Conservation (phyloP, 2,797 vertebrate genomes). For the Danio tinwini region DNA sequence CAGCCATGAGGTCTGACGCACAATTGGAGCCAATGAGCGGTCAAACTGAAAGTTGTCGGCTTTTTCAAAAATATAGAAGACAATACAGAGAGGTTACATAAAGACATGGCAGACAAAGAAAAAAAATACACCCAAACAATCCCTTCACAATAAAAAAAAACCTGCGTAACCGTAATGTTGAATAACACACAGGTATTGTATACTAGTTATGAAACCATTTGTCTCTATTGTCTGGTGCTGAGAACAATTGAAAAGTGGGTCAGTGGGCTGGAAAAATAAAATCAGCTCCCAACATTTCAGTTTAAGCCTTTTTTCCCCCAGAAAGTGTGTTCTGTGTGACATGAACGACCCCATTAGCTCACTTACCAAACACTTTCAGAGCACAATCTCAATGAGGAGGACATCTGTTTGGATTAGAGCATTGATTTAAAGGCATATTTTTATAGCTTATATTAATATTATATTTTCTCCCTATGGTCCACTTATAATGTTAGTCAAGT, state of each 20-base stretch:
- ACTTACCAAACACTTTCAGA: conserved; percentile 22
- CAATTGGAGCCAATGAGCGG: conserved; percentile 21
- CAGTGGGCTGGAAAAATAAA: conserved; percentile 77
- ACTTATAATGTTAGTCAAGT: not conserved
- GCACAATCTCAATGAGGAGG: not conserved
- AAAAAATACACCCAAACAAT: conserved; percentile 56
- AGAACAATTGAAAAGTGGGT: conserved; percentile 85
- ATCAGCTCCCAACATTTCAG: conserved; percentile 75
- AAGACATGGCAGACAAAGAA: conserved; percentile 62
- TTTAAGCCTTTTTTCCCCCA: conserved; percentile 26
- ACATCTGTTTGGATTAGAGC: conserved; percentile 6
- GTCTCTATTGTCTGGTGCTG: conserved; percentile 74
- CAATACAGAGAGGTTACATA: conserved; percentile 61
- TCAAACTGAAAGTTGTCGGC: not conserved
- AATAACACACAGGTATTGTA: conserved; percentile 81
- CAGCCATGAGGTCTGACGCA: conserved; percentile 39
- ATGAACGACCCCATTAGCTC: conserved; percentile 41
- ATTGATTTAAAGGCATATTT: not conserved
- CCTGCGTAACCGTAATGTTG: conserved; percentile 68
- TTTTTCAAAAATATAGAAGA: not conserved
- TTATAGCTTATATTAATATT: not conserved
- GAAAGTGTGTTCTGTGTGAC: conserved; percentile 15
- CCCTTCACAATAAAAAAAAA: conserved; percentile 66
- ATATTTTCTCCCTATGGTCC: not conserved
- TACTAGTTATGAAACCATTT: conserved; percentile 77